Percentiles rank a stretch among this genome's conserved stretches.
Conservation (phyloP, 2,113 vertebrate genomes). For the Calcarius ornatus region DNA sequence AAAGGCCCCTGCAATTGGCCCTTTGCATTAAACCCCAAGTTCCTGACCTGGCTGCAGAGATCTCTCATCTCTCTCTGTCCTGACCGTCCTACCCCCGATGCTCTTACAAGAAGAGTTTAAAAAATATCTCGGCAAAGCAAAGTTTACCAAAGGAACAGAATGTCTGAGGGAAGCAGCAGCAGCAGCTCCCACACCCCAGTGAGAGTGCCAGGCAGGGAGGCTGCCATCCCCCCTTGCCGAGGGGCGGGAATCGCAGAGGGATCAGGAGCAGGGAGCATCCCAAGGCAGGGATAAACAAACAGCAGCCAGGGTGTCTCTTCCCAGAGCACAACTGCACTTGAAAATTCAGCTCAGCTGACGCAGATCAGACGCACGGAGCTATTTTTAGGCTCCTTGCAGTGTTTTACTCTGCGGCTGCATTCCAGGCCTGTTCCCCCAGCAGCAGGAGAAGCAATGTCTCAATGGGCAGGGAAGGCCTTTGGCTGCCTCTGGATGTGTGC, state of each 20-base stretch:
- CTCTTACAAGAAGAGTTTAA: too few relatives aligned
- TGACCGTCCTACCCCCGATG: too few relatives aligned
- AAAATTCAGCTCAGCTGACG: background rate
- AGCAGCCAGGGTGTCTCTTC: background rate
- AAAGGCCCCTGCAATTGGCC: too few relatives aligned
- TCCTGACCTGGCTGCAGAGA: too few relatives aligned
- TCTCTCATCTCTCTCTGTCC: too few relatives aligned
- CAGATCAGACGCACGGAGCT: background rate
- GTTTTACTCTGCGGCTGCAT: background rate
- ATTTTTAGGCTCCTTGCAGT: background rate
- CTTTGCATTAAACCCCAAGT: too few relatives aligned
- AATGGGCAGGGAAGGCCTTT: background rate
- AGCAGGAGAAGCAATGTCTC: accelerated
- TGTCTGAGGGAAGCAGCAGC: background rate
- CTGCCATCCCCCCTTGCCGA: background rate
- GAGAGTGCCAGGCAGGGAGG: background rate
- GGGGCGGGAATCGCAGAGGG: background rate
- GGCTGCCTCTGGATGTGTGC: background rate
- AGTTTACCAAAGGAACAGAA: accelerated
- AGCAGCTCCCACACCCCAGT: accelerated
- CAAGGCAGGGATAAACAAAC: background rate
- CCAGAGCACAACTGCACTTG: background rate
- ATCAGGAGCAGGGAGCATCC: background rate
- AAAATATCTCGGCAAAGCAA: accelerated
- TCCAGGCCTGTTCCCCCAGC: accelerated